Conservation (phyloP, 2,888 invertebrate genomes). For the Plebejus argus region DNA sequence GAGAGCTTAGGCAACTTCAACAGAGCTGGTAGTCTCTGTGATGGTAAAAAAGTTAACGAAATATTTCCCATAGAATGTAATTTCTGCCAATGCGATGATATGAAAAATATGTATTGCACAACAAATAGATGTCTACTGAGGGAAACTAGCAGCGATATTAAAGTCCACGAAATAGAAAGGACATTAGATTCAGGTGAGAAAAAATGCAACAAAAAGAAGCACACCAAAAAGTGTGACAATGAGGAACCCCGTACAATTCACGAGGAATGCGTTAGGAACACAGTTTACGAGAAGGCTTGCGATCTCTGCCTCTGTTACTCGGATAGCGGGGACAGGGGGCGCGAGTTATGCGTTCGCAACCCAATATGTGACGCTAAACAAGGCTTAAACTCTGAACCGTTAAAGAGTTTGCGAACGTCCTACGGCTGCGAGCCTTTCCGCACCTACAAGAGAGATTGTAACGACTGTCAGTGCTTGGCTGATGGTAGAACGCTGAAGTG, state of each 20-base stretch:
- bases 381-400: slow-evolving; percentile 14
- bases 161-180: slow-evolving; percentile 31
- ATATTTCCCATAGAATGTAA: slow-evolving; percentile 75
- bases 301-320: slow-evolving; percentile 55
- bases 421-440: slow-evolving; percentile 63
- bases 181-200: slow-evolving; percentile 46
- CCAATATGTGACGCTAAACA: slow-evolving; percentile 41
- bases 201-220: slow-evolving; percentile 56
- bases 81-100: slow-evolving; percentile 72
- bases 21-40: slow-evolving; percentile 48
- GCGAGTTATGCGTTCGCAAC: slow-evolving; percentile 52
- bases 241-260: neutral
- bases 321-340: slow-evolving; percentile 43
- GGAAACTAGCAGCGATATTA: neutral
- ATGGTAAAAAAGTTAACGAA: slow-evolving; percentile 50
- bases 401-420: slow-evolving; percentile 43
- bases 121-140: slow-evolving; percentile 58
- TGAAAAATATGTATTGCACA: slow-evolving; percentile 66
- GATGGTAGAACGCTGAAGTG: slow-evolving; percentile 59
- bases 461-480: slow-evolving; percentile 57
- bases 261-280: slow-evolving; percentile 52
- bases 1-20: neutral
- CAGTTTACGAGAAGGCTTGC: slow-evolving; percentile 55
- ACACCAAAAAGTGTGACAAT: slow-evolving; percentile 54
- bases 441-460: slow-evolving; percentile 57